Base-by-base conservation (phyloP, 2,797 vertebrate genomes). In the Yasuhikotakia modesta region DNA sequence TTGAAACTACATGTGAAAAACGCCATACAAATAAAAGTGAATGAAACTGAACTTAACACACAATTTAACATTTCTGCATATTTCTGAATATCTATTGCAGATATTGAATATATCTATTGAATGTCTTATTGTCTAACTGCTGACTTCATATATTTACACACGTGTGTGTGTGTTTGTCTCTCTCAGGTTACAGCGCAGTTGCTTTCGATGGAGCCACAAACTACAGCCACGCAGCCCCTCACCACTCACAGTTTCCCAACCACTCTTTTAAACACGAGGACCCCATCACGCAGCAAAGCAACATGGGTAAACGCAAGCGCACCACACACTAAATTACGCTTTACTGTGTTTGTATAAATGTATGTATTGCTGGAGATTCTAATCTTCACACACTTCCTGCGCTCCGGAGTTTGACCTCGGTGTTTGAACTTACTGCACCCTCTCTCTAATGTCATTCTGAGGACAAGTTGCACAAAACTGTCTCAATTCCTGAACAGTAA, bases 181-280 rank as follows among this genome's bases (percentile, higher is more conserved):
- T 58, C 57, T 27, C 91, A 99, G 97, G 96, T 83, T 98, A 99
- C 83, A 83, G 95, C 85, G 70, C 96, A 0, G 94, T 98, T 83
- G 91, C 95, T 5, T 98, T 98, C 81, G 97, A 98, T 6, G 95
- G 96, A 70, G 91, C 95, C 39, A 92, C 94, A 73, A 96, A 95
- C 91, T 99, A 99, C 0, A 92, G 95, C 5, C 97, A 98, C 91
- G 95, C 96, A 79, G 94, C 97, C 2, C 93, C 96, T 4, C 97
- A 99, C 87, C 96, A 97, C 76, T 92, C 96, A 0, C 97, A 93
- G 90, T 94, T 92, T 85, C 86, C 96, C 83, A 97, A 96, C 89
- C 97, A 98, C 83, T 91, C 95, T 85, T 99, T 98, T 92, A 99
- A 99, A 87, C 96, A 98, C 0, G 97, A 99, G 85, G 97, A 99